Evolutionary conservation across 2,113 vertebrate genomes (phyloP).

Genomic region (Enhydra lutris): DNA sequence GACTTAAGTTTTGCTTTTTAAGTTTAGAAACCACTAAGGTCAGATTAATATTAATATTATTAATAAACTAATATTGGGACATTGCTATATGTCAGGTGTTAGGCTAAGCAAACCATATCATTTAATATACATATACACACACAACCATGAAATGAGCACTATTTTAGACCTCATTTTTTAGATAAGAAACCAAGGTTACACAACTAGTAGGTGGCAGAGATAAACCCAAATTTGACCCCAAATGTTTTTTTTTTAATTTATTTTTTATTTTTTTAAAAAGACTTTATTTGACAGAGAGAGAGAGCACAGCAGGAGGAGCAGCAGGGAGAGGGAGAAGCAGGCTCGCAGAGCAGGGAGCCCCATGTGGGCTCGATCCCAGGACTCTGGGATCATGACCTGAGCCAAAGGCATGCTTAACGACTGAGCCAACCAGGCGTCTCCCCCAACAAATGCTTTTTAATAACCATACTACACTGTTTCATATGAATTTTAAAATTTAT

Average conservation of each 20-base stretch:
- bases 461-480: not conserved
- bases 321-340: no score
- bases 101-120: not conserved
- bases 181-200: constrained; percentile 26
- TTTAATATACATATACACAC: not conserved
- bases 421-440: no score
- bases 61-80: not conserved
- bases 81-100: not conserved
- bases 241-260: constrained; percentile 20
- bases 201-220: not conserved
- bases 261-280: not conserved
- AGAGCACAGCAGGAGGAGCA: no score
- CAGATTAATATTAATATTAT: not conserved
- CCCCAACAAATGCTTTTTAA: not conserved
- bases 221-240: not conserved
- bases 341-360: no score
- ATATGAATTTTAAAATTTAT: not conserved
- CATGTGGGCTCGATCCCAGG: no score
- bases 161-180: constrained; percentile 27
- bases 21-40: constrained; percentile 26
- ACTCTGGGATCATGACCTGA: no score
- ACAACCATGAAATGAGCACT: not conserved
- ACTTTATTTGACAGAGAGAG: not conserved
- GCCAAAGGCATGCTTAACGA: no score
- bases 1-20: not conserved